Evolutionary conservation across 2,888 invertebrate genomes (phyloP).

Genomic region (Thereva unica): DNA sequence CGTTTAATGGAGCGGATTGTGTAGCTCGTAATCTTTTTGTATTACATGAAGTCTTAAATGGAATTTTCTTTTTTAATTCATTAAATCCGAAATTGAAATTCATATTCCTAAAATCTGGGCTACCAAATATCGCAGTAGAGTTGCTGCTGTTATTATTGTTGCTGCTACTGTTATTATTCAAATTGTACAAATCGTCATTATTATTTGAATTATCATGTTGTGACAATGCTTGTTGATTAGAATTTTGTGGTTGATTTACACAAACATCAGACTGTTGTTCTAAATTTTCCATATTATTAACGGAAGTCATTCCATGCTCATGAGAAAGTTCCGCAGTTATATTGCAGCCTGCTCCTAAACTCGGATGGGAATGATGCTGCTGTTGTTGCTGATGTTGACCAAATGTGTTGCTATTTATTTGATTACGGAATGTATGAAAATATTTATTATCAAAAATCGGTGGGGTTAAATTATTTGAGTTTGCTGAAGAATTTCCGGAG

Average conservation of each 20-base stretch:
- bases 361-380: slow-evolving; percentile 37
- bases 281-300: slow-evolving; percentile 22
- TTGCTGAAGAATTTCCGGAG: slow-evolving; percentile 57
- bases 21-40: slow-evolving; percentile 40
- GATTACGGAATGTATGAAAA: slow-evolving; percentile 46
- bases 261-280: slow-evolving; percentile 5
- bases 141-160: slow-evolving; percentile 29
- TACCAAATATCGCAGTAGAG: slow-evolving; percentile 37
- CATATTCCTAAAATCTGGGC: slow-evolving; percentile 50
- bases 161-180: slow-evolving; percentile 19
- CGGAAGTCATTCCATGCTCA: slow-evolving; percentile 37
- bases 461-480: slow-evolving; percentile 60
- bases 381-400: slow-evolving; percentile 33
- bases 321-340: slow-evolving; percentile 33
- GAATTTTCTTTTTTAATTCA: slow-evolving; percentile 52
- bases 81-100: slow-evolving; percentile 53
- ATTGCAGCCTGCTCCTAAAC: slow-evolving; percentile 39
- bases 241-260: slow-evolving; percentile 1
- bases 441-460: slow-evolving; percentile 58
- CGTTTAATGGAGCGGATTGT: slow-evolving; percentile 41
- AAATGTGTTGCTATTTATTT: slow-evolving; percentile 42
- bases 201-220: slow-evolving; percentile 20
- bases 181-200: slow-evolving; percentile 27
- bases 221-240: not conserved
- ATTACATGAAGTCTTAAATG: slow-evolving; percentile 47